Percentiles rank a stretch among this genome's conserved stretches.
phyloP scores from a whole-genome alignment of 2,888 invertebrate genomes.

The Mythimna ferrago region DNA sequence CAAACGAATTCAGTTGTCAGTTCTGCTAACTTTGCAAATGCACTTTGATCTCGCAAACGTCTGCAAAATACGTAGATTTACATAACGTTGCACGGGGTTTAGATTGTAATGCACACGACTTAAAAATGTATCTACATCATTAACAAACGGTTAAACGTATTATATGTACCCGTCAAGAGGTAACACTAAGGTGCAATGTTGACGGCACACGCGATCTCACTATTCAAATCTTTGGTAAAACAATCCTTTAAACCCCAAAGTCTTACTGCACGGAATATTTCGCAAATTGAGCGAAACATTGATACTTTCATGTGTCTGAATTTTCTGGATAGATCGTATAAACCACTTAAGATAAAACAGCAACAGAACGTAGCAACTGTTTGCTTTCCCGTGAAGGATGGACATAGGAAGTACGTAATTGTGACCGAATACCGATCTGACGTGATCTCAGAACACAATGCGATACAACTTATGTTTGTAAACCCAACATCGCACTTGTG shows the following conservation, averaged over 20 bases:
- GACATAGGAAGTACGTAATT: constrained; percentile 23
- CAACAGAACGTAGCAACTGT: constrained; percentile 20
- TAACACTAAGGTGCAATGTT: background rate
- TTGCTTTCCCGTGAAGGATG: constrained; percentile 13
- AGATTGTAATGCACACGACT: constrained; percentile 1
- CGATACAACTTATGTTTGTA: constrained; percentile 15
- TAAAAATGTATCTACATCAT: constrained; percentile 12
- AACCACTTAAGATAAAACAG: constrained; percentile 18
- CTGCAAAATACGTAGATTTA: constrained; percentile 25
- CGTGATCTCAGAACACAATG: constrained; percentile 20
- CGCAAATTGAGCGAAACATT: constrained; percentile 23
- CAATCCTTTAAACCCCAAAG: background rate
- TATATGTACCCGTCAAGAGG: background rate
- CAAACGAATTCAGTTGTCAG: constrained; percentile 33
- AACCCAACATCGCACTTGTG: background rate
- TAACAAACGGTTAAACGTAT: constrained; percentile 7
- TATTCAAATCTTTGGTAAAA: constrained; percentile 24
- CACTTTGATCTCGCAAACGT: constrained; percentile 34
- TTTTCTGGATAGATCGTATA: constrained; percentile 1
- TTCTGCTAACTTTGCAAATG: constrained; percentile 26
- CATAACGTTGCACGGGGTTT: constrained; percentile 1
- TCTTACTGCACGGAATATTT: constrained; percentile 18
- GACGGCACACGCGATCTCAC: constrained; percentile 10
- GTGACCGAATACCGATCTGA: constrained; percentile 22
- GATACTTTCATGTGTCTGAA: constrained; percentile 7